A percentile compares a stretch with the other conserved stretches of the same genome.
Evolutionary conservation across 2,113 vertebrate species (phyloP).

Genomic region (Acrocephalus kingi): DNA sequence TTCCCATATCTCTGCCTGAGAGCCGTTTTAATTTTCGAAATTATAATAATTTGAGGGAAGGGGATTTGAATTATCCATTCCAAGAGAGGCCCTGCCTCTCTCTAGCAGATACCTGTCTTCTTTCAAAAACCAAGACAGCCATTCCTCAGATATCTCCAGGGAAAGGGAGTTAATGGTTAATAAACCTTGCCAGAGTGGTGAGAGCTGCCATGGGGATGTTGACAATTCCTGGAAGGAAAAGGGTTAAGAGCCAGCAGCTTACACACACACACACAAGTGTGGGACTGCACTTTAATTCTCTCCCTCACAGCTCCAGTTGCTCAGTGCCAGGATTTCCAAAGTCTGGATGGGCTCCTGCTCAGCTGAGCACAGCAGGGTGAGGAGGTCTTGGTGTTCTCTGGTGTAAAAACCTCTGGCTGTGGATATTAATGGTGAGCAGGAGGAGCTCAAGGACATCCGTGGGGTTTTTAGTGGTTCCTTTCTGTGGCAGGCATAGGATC

Average conservation of each 20-base stretch:
- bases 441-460: neutral
- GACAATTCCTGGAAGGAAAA: constrained; percentile 85
- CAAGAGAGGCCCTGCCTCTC: too few species aligned
- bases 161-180: constrained; percentile 55
- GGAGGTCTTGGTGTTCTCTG: neutral
- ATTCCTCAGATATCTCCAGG: neutral
- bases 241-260: constrained; percentile 81
- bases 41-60: too few species aligned
- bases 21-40: too few species aligned
- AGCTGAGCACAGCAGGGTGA: neutral
- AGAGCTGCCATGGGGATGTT: constrained; percentile 61
- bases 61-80: too few species aligned
- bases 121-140: too few species aligned
- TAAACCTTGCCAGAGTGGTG: constrained; percentile 38
- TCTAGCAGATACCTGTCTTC: too few species aligned
- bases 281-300: constrained; percentile 59
- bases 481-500: neutral
- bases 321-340: constrained; percentile 10
- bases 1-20: too few species aligned
- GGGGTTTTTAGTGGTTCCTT: neutral
- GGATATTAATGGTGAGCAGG: neutral
- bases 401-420: neutral
- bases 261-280: constrained; percentile 43
- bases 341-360: neutral
- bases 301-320: constrained; percentile 33